Base-by-base conservation (phyloP, 2,113 vertebrate genomes). In the Hyla sarda region DNA sequence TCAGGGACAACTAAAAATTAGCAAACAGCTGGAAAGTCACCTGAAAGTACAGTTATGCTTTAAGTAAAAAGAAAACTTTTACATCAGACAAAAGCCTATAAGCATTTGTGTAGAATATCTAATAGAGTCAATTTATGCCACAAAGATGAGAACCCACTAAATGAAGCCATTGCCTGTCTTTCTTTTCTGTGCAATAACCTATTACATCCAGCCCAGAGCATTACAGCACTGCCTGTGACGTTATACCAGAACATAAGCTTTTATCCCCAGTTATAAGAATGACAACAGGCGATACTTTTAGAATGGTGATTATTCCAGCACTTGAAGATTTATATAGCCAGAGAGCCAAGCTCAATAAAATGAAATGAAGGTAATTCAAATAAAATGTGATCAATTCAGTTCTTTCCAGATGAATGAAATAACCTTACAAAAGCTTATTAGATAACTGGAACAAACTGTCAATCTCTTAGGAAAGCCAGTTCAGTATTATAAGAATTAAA, bases 321-420 rank as follows among this genome's bases (percentile, higher is more conserved):
- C 52, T 34, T 79, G 76, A 58, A 58, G 52, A 58, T 60, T 79
- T 58, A 62, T 62, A 80, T 25, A 80, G 54, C 77, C 5, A 25
- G 23, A 16, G 50, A 6, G 21, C 50, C 56, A 60, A 62, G 54
- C 30, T 23, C 54, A 60, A 60, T 60, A n/a, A 80, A 80, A 80
- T 80, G 54, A 25, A 80, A 80, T 80, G 21, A 37, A 58, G 37
- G 37, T 41, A 80, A 60, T 80, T 54, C 50, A 34, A 41, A 21
- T 54, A 80, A 80, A 80, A 80, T 60, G 77, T 60, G 37, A 58
- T 34, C 34, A 41, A 37, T 80, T 56, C 11, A 62, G 34, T 80
- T 13, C 34, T 80, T 58, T 41, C 77, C n/a, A 60, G 77, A 80
- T 80, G 77, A 80, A 80, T 80, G 32, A 41, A 80, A 80, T 80